phyloP scores from a whole-genome alignment of 1,140 invertebrate genomes.

The Antheraea mylitta region DNA sequence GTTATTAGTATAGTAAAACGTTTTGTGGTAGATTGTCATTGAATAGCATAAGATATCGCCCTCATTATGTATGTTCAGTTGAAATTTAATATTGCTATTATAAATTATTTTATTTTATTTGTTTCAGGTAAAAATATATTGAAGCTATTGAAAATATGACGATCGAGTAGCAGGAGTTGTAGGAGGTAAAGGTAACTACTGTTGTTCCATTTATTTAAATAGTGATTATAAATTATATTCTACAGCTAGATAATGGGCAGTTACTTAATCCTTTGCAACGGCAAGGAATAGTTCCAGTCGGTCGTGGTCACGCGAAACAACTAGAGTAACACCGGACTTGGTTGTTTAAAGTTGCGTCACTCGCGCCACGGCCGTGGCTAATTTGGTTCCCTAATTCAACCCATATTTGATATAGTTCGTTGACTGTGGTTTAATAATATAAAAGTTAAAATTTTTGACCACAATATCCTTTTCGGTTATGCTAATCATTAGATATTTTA shows the following conservation, averaged over 20 bases:
- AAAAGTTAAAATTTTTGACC: no score
- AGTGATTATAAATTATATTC: no score
- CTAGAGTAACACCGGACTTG: slow-evolving; percentile 52
- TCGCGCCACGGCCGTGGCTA: slow-evolving; percentile 42
- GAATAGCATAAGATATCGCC: background rate
- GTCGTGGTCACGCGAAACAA: slow-evolving; percentile 62
- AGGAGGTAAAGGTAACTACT: background rate
- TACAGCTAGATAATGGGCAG: slow-evolving; percentile 39
- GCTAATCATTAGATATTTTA: background rate
- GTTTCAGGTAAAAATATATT: background rate
- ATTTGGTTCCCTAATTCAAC: slow-evolving; percentile 43
- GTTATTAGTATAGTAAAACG: background rate
- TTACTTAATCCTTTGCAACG: slow-evolving; percentile 58
- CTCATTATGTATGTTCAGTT: background rate
- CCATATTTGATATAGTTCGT: slow-evolving; percentile 21
- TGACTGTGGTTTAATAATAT: no score
- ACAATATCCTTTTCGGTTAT: background rate
- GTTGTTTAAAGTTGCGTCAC: slow-evolving; percentile 31
- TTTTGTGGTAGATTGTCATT: no score
- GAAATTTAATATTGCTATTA: no score
- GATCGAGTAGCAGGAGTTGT: background rate
- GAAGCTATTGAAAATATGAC: background rate
- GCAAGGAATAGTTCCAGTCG: slow-evolving; percentile 42
- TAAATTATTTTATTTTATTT: background rate
- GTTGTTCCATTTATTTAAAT: background rate